These are phyloP conservation scores for Zelleria hepariella DNA, from an alignment of 2,888 invertebrate species.

Conservation along the genomic window DNA sequence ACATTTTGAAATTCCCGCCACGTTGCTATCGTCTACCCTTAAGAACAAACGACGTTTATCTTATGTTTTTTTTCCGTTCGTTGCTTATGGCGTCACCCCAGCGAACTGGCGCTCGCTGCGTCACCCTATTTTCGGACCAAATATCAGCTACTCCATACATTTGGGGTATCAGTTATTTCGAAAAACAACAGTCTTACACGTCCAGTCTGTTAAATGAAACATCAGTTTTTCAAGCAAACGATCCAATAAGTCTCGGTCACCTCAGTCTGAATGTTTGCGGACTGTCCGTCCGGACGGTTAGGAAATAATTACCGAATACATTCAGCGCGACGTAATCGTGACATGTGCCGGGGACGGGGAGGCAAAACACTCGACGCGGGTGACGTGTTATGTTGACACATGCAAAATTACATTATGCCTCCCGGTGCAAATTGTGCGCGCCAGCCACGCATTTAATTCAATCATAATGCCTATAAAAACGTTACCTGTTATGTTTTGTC, in stretches of 20 bases:
- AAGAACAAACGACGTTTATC: too few relatives aligned
- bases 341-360: slow-evolving; percentile 20
- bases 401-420: slow-evolving; percentile 45
- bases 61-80: too few relatives aligned
- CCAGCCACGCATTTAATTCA: slow-evolving; percentile 4
- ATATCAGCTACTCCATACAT: too few relatives aligned
- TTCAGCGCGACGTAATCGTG: slow-evolving; percentile 10
- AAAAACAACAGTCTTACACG: too few relatives aligned
- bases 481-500: background rate
- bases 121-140: too few relatives aligned
- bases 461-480: background rate
- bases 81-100: too few relatives aligned
- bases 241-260: background rate
- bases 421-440: background rate
- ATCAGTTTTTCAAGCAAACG: background rate
- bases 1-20: too few relatives aligned
- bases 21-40: too few relatives aligned
- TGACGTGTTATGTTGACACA: slow-evolving; percentile 40
- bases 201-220: too few relatives aligned
- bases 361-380: slow-evolving; percentile 26
- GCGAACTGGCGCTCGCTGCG: too few relatives aligned
- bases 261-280: background rate
- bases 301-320: slow-evolving; percentile 11
- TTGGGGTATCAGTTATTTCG: too few relatives aligned
- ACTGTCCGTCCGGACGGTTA: background rate